A percentile compares a stretch with the other conserved stretches of the same genome.
Conservation (phyloP, 2,888 invertebrate species). For the Amorpha juglandis region DNA sequence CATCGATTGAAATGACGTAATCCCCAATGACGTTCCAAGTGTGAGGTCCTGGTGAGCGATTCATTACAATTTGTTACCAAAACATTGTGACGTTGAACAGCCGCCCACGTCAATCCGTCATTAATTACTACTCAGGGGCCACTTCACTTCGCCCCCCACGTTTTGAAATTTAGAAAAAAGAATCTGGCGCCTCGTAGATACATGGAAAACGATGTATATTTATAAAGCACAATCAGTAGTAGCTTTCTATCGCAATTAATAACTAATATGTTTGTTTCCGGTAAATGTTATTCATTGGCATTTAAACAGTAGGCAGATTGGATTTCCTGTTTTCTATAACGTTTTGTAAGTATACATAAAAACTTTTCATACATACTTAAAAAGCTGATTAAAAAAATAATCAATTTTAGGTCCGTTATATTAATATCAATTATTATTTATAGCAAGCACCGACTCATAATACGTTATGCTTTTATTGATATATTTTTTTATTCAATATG, state of each 20-base stretch:
- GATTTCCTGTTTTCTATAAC: no score
- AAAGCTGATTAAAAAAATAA: no score
- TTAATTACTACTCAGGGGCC: slow-evolving; percentile 73
- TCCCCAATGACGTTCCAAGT: slow-evolving; percentile 66
- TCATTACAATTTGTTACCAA: slow-evolving; percentile 79
- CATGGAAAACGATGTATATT: background rate
- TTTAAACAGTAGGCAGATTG: no score
- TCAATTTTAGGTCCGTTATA: no score
- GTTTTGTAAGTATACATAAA: no score
- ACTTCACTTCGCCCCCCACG: slow-evolving; percentile 77
- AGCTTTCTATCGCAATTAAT: no score
- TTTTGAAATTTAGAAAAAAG: slow-evolving; percentile 54
- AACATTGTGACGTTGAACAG: slow-evolving; percentile 76
- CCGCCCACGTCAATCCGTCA: slow-evolving; percentile 70
- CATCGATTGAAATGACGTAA: slow-evolving; percentile 59
- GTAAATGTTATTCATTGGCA: background rate
- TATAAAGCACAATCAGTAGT: slow-evolving; percentile 2
- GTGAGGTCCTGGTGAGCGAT: slow-evolving; percentile 74
- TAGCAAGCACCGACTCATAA: no score
- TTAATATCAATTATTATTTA: no score
- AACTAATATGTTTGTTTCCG: background rate
- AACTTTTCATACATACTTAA: no score
- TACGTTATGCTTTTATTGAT: no score
- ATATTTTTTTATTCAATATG: no score
- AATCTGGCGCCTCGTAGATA: slow-evolving; percentile 53